Percentiles rank a stretch among this genome's conserved stretches.
Evolutionary conservation across 1,140 invertebrate genomes (phyloP).

Genomic region (Macrobrachium rosenbergii): DNA sequence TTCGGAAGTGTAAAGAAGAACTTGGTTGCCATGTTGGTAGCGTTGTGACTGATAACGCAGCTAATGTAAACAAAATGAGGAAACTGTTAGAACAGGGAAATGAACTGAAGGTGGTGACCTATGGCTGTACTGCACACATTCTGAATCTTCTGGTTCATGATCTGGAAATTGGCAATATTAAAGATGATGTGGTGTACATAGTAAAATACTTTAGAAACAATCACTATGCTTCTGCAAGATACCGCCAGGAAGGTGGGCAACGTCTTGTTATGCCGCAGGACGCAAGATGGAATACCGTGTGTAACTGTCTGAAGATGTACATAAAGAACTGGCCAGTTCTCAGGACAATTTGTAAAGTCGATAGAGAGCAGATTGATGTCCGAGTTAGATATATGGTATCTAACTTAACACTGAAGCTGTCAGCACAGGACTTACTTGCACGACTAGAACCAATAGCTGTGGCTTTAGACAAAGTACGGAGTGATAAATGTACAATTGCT

Average conservation of each 20-base stretch:
- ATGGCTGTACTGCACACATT: constrained; percentile 40
- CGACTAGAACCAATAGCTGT: no score
- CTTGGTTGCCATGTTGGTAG: not conserved
- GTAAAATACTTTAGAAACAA: constrained; percentile 38
- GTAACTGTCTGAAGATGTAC: no score
- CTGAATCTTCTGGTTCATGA: constrained; percentile 42
- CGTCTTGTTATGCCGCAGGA: not conserved
- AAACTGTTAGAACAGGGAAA: constrained; percentile 9
- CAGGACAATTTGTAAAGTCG: not conserved
- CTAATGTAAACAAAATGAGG: not conserved
- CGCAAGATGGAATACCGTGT: no score
- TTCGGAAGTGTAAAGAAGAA: constrained; percentile 5
- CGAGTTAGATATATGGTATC: no score
- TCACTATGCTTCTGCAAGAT: constrained; percentile 3
- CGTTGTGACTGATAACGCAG: constrained; percentile 1
- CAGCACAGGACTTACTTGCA: constrained; percentile 4
- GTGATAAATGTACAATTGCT: no score
- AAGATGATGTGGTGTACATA: constrained; percentile 15
- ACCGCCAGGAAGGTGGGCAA: constrained; percentile 5
- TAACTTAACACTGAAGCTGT: constrained; percentile 6
- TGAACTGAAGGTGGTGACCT: constrained; percentile 13
- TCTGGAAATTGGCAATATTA: constrained; percentile 31
- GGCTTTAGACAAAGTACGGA: no score
- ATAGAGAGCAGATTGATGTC: no score
- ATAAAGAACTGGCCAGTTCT: not conserved